These are phyloP conservation scores for Emydoidea blandingii DNA, from an alignment of 2,797 vertebrate species.

Conservation along the genomic window DNA sequence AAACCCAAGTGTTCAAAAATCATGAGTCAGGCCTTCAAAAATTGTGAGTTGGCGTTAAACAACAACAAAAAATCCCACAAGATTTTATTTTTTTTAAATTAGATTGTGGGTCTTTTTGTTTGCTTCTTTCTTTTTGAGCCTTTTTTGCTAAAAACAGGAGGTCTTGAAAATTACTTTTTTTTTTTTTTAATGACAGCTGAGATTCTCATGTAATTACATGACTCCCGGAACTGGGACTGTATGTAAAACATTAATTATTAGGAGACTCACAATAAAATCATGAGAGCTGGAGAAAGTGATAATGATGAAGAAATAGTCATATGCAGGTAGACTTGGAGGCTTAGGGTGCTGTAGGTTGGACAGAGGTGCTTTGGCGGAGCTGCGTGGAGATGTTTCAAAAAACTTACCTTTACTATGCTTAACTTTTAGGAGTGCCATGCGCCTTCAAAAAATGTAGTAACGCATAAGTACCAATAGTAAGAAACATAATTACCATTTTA, in stretches of 20 bases:
- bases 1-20: neutral
- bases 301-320: neutral
- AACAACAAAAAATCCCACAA: neutral
- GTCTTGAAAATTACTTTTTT: neutral
- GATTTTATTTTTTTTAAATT: too few species aligned
- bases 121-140: neutral
- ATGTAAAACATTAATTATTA: neutral
- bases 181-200: neutral
- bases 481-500: neutral
- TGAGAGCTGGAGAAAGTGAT: neutral
- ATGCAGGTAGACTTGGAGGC: neutral
- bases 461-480: neutral
- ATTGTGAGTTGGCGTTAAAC: neutral
- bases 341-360: neutral
- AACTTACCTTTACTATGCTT: neutral
- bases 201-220: neutral
- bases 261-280: neutral
- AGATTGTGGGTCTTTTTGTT: neutral
- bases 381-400: neutral
- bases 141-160: neutral
- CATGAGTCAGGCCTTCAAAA: neutral
- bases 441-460: neutral
- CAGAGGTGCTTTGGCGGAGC: neutral
- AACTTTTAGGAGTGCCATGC: neutral
- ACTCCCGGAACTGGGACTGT: neutral